These are phyloP conservation scores for Syngnathus acus DNA, from an alignment of 2,797 vertebrate species.

Conservation along the genomic window DNA sequence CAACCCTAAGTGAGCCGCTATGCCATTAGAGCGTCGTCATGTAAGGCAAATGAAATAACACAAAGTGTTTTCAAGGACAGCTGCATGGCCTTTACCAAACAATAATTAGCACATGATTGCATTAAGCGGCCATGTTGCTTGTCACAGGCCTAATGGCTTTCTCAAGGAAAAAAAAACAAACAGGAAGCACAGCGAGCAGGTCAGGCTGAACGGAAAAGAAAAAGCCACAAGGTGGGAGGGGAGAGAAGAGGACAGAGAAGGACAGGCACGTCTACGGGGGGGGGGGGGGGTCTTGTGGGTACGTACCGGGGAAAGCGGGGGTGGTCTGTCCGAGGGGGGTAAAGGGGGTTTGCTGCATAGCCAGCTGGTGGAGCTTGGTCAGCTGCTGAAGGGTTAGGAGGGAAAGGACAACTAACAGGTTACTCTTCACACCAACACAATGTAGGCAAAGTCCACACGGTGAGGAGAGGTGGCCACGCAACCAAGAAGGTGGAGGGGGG, in stretches of 20 bases:
- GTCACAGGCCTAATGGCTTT: neutral
- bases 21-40: neutral
- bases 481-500: constrained; percentile 74
- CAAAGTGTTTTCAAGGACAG: neutral
- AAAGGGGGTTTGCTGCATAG: constrained; percentile 99
- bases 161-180: constrained; percentile 10
- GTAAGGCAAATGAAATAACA: neutral
- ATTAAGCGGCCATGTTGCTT: neutral
- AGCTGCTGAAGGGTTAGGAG: constrained; percentile 97
- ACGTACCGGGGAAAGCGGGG: constrained; percentile 99
- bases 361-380: constrained; percentile 99
- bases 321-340: constrained; percentile 98
- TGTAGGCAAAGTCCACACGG: constrained; percentile 66
- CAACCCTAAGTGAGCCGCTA: neutral
- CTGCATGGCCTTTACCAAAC: neutral
- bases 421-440: constrained; percentile 83
- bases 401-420: constrained; percentile 99
- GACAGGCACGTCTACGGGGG: constrained; percentile 98
- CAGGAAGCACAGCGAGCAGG: constrained; percentile 48
- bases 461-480: constrained; percentile 77
- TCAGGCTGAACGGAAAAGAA: constrained; percentile 62
- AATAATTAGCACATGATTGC: neutral
- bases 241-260: constrained; percentile 71
- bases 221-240: constrained; percentile 54
- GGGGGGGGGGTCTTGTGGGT: constrained; percentile 98